Evolutionary conservation across 2,888 invertebrate genomes (phyloP), one percentile per base, ranked within the genome.

Genomic region (Norana najaformis): DNA sequence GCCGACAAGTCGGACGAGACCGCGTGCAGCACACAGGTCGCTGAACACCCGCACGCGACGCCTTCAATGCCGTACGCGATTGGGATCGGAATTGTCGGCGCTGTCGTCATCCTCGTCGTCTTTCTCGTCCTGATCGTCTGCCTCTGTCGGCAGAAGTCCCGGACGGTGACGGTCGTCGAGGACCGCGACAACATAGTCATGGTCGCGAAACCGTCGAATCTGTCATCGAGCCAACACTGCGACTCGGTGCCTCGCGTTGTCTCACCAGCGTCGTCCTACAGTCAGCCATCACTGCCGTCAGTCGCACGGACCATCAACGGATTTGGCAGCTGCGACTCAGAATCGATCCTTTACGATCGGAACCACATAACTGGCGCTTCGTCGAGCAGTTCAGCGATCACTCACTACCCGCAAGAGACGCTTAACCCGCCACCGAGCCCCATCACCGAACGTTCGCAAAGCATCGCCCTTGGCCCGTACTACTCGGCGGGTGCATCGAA

Each of bases 371-470:
- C 97, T 8, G 97, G 97, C 92, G 95, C 95, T 6, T 97, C 97
- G 0, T 96, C 97, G 93, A 97, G 89, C 83, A 35, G 83, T 36
- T 37, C 38, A 18, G 38, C 47, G 13, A 30, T 47, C 35, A 41
- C 90, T 0, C 88, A 53, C 30, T 88, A 82, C 83, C 35, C 88
- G 34, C 83, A 35, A 34, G 69, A 36, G 85, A 89, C 53, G 39
- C 69, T 97, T 82, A 98, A 98, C 95, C 98, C 98, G 82, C 98
- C 98, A 34, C 98, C 98, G 5, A 97, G 97, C 94, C 98, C 98
- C 0, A 97, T 98, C 30, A 95, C 95, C n/a, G 94, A 95, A 88
- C 93, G 94, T 39, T 95, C 95, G 6, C 94, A 94, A 91, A 94
- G 93, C 92, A 92, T 92, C 30, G 92, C 38, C 16, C 39, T 36